These are phyloP conservation scores for Erpornis zantholeuca DNA, from an alignment of 2,113 vertebrate species.

Conservation along the genomic window DNA sequence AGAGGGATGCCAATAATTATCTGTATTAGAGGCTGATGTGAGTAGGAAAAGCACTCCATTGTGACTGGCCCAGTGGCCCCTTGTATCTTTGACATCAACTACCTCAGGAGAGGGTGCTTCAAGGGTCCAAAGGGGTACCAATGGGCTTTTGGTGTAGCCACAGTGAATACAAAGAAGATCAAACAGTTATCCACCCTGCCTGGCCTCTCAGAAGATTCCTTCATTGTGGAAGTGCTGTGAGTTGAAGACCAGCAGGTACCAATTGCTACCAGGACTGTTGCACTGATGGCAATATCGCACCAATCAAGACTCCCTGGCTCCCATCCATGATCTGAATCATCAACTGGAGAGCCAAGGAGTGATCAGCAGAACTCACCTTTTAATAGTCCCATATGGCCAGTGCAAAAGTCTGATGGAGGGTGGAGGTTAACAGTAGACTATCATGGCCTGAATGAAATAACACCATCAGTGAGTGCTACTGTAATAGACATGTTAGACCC, in stretches of 20 bases:
- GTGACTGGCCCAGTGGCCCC: neutral
- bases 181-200: neutral
- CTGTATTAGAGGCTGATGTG: neutral
- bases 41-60: neutral
- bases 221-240: neutral
- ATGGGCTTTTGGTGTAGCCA: neutral
- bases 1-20: neutral
- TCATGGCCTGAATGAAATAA: neutral
- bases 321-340: neutral
- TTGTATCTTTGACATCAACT: neutral
- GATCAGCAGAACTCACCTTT: neutral
- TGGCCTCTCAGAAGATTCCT: neutral
- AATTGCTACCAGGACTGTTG: neutral
- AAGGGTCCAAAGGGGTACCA: neutral
- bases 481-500: neutral
- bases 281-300: neutral
- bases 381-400: neutral
- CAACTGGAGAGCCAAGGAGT: neutral
- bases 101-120: neutral
- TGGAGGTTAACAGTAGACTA: neutral
- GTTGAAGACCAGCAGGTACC: neutral
- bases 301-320: neutral
- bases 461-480: neutral
- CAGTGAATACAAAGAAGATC: neutral
- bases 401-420: neutral